Evolutionary conservation across 1,140 invertebrate species (phyloP).

Genomic region (Lucilia sericata): DNA sequence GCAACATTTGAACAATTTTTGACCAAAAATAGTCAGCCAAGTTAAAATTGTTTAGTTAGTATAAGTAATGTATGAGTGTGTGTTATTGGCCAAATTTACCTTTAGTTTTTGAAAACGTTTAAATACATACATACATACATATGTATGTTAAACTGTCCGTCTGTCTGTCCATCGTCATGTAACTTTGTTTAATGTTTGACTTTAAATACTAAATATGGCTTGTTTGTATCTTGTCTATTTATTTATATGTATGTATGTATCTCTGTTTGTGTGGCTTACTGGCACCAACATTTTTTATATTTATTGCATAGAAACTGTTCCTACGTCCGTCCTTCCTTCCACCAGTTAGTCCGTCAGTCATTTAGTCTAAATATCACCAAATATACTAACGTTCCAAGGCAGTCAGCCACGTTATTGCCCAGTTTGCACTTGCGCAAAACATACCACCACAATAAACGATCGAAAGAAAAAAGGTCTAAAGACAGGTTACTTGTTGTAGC

Average conservation of each 20-base stretch:
- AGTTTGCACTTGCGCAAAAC: conserved; percentile 24
- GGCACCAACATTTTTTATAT: not conserved
- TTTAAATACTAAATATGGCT: conserved; percentile 24
- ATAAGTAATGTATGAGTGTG: not conserved
- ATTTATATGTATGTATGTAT: not conserved
- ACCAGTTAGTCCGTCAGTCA: not conserved
- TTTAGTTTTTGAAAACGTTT: too few species aligned
- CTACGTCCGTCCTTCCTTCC: not conserved
- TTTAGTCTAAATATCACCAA: not conserved
- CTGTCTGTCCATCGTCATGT: too few species aligned
- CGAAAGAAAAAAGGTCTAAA: conserved; percentile 11
- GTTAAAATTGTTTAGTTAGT: not conserved
- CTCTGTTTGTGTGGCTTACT: not conserved
- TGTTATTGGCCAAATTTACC: not conserved
- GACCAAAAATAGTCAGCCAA: conserved; percentile 15
- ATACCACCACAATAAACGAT: not conserved
- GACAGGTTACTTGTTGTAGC: conserved; percentile 18
- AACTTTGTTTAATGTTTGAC: not conserved
- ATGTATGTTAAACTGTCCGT: too few species aligned
- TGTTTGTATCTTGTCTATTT: not conserved
- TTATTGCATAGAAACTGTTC: not conserved
- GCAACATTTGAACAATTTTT: conserved; percentile 5
- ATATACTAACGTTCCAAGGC: not conserved
- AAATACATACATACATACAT: too few species aligned
- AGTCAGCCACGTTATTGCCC: conserved; percentile 13